Percentiles rank a stretch among this genome's conserved stretches.
Conservation (phyloP, 2,113 vertebrate species). For the Microtus richardsoni region DNA sequence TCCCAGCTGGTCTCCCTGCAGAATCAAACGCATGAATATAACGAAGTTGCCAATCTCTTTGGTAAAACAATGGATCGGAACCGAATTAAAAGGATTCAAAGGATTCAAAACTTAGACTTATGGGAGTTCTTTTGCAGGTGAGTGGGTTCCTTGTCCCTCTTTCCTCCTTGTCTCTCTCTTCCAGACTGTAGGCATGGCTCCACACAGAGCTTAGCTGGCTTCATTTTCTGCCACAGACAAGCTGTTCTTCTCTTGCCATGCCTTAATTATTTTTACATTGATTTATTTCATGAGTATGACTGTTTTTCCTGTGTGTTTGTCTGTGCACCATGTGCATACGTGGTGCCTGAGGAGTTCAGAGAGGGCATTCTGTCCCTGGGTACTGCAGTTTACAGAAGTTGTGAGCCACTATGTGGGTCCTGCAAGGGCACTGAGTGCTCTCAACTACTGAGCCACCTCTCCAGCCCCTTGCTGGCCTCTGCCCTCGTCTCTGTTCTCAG, state of each 20-base stretch:
- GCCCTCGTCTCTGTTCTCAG: background rate
- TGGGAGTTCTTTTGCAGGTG: constrained; percentile 99
- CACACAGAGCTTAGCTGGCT: constrained; percentile 2
- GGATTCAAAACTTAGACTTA: constrained; percentile 97
- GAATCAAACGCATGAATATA: constrained; percentile 95
- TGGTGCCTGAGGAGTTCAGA: background rate
- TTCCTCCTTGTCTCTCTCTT: constrained; percentile 64
- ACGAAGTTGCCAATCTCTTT: constrained; percentile 94
- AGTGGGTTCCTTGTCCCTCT: constrained; percentile 75
- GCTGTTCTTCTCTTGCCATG: background rate
- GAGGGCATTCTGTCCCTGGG: background rate
- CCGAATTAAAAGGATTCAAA: constrained; percentile 95
- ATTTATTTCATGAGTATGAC: background rate
- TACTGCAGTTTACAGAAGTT: background rate
- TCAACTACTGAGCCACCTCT: background rate
- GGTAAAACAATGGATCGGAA: constrained; percentile 94
- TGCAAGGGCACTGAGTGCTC: background rate
- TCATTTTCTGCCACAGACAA: background rate
- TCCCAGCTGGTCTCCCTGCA: constrained; percentile 91
- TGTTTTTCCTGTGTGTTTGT: background rate
- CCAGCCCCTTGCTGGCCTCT: background rate
- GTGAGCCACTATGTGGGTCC: background rate
- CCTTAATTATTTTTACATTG: background rate
- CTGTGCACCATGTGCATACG: background rate
- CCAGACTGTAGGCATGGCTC: constrained; percentile 30